These are phyloP conservation scores for Dendroctonus ponderosae DNA, from an alignment of 1,140 invertebrate species.

Conservation along the genomic window DNA sequence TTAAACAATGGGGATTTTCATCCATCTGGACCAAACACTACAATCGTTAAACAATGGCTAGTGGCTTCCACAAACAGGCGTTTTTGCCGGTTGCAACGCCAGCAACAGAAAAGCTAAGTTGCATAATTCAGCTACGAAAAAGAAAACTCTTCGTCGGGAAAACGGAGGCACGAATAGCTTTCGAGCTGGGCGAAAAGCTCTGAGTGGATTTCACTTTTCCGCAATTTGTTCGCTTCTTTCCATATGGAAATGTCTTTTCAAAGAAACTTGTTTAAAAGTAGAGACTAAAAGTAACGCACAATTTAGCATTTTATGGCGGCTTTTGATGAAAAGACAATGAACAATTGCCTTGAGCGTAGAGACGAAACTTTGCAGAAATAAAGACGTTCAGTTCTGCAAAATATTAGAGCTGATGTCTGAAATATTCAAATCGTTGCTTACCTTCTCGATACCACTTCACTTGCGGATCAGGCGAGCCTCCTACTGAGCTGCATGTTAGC, in stretches of 20 bases:
- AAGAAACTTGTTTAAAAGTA: too few relatives aligned
- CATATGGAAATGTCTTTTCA: too few relatives aligned
- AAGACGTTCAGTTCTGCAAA: too few relatives aligned
- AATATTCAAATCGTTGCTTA: slow-evolving; percentile 38
- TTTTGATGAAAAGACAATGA: not conserved
- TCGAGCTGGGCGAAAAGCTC: not conserved
- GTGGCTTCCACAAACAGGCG: not conserved
- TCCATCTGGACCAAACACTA: not conserved
- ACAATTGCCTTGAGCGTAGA: not conserved
- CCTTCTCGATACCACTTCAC: slow-evolving; percentile 74
- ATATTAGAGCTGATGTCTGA: too few relatives aligned
- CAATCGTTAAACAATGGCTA: not conserved
- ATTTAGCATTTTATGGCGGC: too few relatives aligned
- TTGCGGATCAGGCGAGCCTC: slow-evolving; percentile 84
- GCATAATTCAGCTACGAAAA: slow-evolving; percentile 10
- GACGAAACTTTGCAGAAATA: too few relatives aligned
- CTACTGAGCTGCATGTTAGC: slow-evolving; percentile 77
- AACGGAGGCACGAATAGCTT: not conserved
- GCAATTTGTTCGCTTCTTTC: too few relatives aligned
- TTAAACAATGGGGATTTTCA: too few relatives aligned
- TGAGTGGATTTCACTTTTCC: too few relatives aligned
- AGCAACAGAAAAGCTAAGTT: not conserved
- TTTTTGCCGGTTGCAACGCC: slow-evolving; percentile 1
- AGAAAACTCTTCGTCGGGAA: not conserved
- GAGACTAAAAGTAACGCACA: too few relatives aligned